phyloP scores from a whole-genome alignment of 2,797 vertebrate genomes.

The Heliangelus exortis region DNA sequence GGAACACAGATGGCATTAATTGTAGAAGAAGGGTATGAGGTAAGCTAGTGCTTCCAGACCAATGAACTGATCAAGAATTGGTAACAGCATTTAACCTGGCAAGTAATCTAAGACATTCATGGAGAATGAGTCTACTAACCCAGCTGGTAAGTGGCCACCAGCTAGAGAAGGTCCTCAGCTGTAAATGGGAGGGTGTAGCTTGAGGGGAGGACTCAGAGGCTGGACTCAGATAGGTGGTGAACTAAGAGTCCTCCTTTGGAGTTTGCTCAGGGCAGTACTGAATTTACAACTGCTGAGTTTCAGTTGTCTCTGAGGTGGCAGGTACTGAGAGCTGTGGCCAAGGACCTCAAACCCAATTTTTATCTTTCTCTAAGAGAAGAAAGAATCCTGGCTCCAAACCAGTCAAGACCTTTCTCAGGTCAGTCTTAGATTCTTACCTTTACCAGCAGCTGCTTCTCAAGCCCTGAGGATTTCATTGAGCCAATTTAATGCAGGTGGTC shows the following conservation, averaged over 20 bases:
- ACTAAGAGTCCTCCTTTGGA: conserved; percentile 19
- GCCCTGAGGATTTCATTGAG: conserved; percentile 47
- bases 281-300: neutral
- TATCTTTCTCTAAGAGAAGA: neutral
- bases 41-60: neutral
- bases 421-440: conserved; percentile 53
- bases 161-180: neutral
- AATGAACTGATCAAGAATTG: neutral
- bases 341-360: neutral
- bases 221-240: conserved; percentile 1
- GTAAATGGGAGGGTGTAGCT: neutral
- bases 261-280: conserved; percentile 15
- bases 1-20: neutral
- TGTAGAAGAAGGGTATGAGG: neutral
- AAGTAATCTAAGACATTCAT: accelerated
- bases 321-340: neutral
- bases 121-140: neutral
- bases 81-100: neutral
- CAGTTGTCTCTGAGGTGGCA: neutral
- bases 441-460: conserved; percentile 39
- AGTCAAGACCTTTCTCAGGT: conserved; percentile 39
- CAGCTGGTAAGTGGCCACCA: neutral
- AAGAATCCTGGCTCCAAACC: neutral
- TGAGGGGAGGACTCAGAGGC: conserved; percentile 42
- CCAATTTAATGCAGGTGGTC: conserved; percentile 45